These are phyloP conservation scores for Strigamia maritima DNA, from an alignment of 2,888 invertebrate genomes.

Conservation along the genomic window DNA sequence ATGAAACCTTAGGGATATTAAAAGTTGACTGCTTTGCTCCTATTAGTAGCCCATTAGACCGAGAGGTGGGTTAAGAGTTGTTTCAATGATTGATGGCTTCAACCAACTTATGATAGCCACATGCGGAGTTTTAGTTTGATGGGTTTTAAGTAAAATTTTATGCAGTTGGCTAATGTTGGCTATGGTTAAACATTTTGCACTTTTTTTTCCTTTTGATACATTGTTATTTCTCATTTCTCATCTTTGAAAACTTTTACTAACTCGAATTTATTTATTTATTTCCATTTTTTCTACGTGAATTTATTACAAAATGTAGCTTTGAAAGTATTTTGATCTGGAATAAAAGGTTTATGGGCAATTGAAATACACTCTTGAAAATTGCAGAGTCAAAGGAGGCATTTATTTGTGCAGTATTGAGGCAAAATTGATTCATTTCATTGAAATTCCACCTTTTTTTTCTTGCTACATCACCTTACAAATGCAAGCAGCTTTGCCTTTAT, in stretches of 20 bases:
- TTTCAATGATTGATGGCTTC: conserved; percentile 21
- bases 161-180: not conserved
- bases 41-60: conserved; percentile 32
- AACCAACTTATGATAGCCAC: conserved; percentile 20
- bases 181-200: not conserved
- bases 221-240: not conserved
- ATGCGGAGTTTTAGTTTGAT: conserved; percentile 2
- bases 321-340: not conserved
- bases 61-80: conserved; percentile 12
- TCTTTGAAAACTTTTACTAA: not conserved
- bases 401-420: not conserved
- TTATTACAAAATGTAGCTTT: not conserved
- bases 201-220: not conserved
- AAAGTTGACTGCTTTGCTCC: conserved; percentile 25
- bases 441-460: not conserved
- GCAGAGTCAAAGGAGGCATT: not conserved
- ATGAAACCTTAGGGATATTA: conserved; percentile 30
- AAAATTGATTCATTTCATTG: conserved; percentile 23
- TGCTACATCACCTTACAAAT: not conserved
- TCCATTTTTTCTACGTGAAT: not conserved
- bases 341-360: conserved; percentile 5
- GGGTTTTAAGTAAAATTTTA: conserved; percentile 28
- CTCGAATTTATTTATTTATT: not conserved
- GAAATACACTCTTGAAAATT: conserved; percentile 16
- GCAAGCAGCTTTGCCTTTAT: conserved; percentile 22